Base-by-base conservation (phyloP, 2,888 invertebrate genomes). In the Catocala fraxini region DNA sequence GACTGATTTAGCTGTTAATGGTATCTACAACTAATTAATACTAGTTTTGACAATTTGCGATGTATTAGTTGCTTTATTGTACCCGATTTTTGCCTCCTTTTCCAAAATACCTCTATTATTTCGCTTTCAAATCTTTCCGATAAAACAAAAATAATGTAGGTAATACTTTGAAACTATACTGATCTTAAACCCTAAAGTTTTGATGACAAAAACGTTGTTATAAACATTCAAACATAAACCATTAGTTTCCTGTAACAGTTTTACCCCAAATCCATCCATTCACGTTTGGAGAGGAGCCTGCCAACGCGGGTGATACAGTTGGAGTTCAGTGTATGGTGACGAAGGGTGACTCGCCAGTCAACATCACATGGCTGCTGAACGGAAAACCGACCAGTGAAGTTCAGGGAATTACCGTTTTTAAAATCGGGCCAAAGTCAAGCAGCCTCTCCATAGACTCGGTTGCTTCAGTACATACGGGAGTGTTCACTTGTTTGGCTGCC, bases 301-400 rank as follows among this genome's bases (percentile, higher is more conserved):
- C 97, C 51, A 97, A 97, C 82, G 96, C 97, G 63, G 97, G 97
- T 5, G 97, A 97, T 70, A 95, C 96, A 70, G 96, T 96, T 45
- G 97, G 97, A 60, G 95, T 97, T 4, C 96, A 96, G 71, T 97
- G 97, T 87, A 96, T 96, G 91, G 96, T 97, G 46, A 95, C 95
- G 52, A 97, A 97, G 88, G 97, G 98, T 49, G 98, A 98, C 85
- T 94, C 95, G 55, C 98, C 98, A 6, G 93, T 98, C 42, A 95
- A 95, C 80, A 96, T 98, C 58, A 95, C 95, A 56, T 98, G 98
- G 98, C 95, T 95, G 35, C 95, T 97, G 70, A 97, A 97, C 89
- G 96, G 95, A 74, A 95, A 90, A 84, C 95, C 92, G 76, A 95
- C 95, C 75, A 94, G 80, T 59, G 92, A 86, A 73, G 93, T 91